A percentile compares a stretch with the other conserved stretches of the same genome.
Evolutionary conservation across 2,113 vertebrate species (phyloP).

Genomic region (Tringa solitaria): DNA sequence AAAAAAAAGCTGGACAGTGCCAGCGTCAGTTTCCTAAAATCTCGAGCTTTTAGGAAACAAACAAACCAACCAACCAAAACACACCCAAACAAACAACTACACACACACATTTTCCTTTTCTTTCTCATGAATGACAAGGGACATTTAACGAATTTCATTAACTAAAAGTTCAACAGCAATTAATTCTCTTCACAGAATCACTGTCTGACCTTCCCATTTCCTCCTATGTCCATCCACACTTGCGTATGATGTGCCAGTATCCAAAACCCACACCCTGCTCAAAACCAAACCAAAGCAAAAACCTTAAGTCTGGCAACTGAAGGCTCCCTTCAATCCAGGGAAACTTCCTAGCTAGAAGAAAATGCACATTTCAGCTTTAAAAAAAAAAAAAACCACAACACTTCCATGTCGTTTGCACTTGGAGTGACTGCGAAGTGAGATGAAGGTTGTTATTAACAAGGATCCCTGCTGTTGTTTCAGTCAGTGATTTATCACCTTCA

Average conservation of each 20-base stretch:
- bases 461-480: conserved; percentile 53
- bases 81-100: not conserved
- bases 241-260: not conserved
- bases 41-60: not conserved
- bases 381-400: not conserved
- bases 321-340: not conserved
- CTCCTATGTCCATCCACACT: not conserved
- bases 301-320: not conserved
- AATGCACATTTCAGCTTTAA: not conserved
- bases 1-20: not conserved
- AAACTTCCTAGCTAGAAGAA: not conserved
- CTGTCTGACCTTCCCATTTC: not conserved
- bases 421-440: conserved; percentile 5
- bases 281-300: not conserved
- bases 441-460: conserved; percentile 68
- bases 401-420: conserved; percentile 10
- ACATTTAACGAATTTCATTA: not conserved
- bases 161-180: not conserved
- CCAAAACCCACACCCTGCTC: not conserved
- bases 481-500: conserved; percentile 69
- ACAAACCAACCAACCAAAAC: not conserved
- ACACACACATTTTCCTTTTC: not conserved
- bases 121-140: not conserved
- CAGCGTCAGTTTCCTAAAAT: no score
- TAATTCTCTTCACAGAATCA: not conserved